These are phyloP conservation scores for Drosophila virilis DNA, from an alignment of 1,140 invertebrate genomes.

Conservation along the genomic window DNA sequence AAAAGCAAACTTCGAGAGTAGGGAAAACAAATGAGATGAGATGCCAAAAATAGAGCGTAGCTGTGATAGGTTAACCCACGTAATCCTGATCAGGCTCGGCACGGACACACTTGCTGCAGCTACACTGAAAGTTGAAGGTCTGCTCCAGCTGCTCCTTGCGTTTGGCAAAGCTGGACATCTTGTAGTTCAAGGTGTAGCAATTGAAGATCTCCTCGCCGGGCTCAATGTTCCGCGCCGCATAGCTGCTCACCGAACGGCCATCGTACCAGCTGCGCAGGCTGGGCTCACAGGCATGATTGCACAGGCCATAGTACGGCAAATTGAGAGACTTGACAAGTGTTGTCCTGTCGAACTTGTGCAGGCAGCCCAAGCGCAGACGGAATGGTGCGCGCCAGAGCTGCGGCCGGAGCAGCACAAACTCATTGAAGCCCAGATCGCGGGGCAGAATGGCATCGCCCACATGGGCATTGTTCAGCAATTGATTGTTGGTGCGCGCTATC, in stretches of 20 bases:
- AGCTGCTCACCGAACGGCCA: constrained; percentile 48
- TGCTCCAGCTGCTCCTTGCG: constrained; percentile 37
- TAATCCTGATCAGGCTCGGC: constrained; percentile 54
- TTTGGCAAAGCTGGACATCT: constrained; percentile 14
- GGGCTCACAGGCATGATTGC: constrained; percentile 67
- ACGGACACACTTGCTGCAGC: constrained; percentile 50
- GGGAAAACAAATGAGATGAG: too few species aligned
- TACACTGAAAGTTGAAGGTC: constrained; percentile 64
- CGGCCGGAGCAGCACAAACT: constrained; percentile 50
- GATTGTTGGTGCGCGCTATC: constrained; percentile 60
- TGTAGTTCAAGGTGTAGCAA: constrained; percentile 65
- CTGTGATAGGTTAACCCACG: constrained; percentile 35
- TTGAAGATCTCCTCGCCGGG: constrained; percentile 66
- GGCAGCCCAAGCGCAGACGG: constrained; percentile 47
- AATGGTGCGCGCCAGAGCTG: constrained; percentile 18
- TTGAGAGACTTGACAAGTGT: constrained; percentile 58
- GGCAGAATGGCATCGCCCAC: constrained; percentile 48
- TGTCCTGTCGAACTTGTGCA: constrained; percentile 48
- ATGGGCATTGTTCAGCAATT: constrained; percentile 67
- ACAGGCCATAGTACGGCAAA: constrained; percentile 68
- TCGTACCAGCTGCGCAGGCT: constrained; percentile 54
- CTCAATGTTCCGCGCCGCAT: constrained; percentile 28
- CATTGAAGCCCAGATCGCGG: constrained; percentile 11
- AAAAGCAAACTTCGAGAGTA: constrained; percentile 32
- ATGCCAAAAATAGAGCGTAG: too few species aligned